Conservation (phyloP, 2,797 vertebrate genomes). For the Phataginus tricuspis region DNA sequence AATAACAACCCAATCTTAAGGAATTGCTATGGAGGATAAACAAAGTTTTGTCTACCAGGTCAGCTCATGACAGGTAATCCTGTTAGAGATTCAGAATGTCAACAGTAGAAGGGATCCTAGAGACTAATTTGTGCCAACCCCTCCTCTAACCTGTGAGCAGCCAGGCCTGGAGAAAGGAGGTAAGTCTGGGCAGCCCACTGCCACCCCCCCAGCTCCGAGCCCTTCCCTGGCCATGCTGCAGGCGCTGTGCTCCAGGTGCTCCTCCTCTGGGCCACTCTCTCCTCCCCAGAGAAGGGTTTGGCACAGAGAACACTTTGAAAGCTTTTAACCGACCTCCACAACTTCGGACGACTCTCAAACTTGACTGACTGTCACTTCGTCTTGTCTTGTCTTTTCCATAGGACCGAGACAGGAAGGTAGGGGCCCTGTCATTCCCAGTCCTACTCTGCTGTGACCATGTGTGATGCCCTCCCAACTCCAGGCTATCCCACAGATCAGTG, state of each 20-base stretch:
- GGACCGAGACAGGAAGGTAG: not conserved
- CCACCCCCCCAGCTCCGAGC: not conserved
- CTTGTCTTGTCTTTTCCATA: not conserved
- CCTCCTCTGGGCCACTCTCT: not conserved
- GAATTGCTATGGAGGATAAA: not conserved
- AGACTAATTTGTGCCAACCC: not conserved
- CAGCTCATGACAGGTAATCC: not conserved
- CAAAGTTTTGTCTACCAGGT: not conserved
- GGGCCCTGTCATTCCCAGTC: not conserved
- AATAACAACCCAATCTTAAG: not conserved
- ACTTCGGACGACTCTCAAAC: not conserved
- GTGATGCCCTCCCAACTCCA: not conserved
- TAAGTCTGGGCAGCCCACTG: rapidly evolving
- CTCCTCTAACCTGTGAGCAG: not conserved
- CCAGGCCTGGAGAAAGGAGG: not conserved
- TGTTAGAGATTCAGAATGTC: not conserved
- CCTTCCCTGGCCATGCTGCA: not conserved
- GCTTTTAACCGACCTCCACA: not conserved
- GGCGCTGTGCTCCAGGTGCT: rapidly evolving
- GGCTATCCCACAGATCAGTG: not conserved
- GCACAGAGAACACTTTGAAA: not conserved
- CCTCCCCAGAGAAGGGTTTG: not conserved
- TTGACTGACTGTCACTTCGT: not conserved
- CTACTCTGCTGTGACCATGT: not conserved
- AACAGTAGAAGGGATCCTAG: not conserved